Evolutionary conservation across 2,797 vertebrate genomes (phyloP).

Genomic region (Furcifer pardalis): DNA sequence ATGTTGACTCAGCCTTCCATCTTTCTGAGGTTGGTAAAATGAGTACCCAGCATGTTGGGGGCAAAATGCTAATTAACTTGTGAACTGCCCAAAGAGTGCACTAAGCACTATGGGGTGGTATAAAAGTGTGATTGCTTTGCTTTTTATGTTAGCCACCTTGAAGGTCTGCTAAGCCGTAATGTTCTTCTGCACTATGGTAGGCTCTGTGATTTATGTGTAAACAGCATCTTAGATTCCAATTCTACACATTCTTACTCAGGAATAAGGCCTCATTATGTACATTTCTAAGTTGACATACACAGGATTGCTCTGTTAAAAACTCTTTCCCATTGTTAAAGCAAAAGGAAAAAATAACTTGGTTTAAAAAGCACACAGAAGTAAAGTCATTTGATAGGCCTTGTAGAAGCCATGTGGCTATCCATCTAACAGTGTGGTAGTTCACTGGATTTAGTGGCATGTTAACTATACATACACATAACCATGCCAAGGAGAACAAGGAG

Average conservation of each 20-base stretch:
- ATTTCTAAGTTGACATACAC: not conserved
- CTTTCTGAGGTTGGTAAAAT: too few species aligned
- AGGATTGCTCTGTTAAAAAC: not conserved
- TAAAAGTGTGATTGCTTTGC: too few species aligned
- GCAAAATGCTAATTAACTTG: too few species aligned
- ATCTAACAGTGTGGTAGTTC: not conserved
- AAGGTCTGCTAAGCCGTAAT: too few species aligned
- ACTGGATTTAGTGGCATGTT: conserved; percentile 9
- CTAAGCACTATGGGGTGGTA: too few species aligned
- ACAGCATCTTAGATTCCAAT: not conserved
- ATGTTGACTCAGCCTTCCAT: too few species aligned
- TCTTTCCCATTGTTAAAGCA: too few species aligned
- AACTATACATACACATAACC: conserved; percentile 24
- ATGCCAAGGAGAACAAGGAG: conserved; percentile 27
- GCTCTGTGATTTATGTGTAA: not conserved
- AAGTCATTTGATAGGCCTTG: not conserved
- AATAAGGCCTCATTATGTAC: not conserved
- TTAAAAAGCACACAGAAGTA: conserved; percentile 28
- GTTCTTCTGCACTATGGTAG: too few species aligned
- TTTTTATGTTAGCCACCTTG: too few species aligned
- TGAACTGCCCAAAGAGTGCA: too few species aligned
- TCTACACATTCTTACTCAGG: not conserved
- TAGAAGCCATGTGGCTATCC: conserved; percentile 31
- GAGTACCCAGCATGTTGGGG: too few species aligned
- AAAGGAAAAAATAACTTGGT: conserved; percentile 1